A percentile compares a stretch with the other conserved stretches of the same genome.
These are phyloP conservation scores for Callyntrura sp. DNA, from an alignment of 2,888 invertebrate species.

Conservation along the genomic window DNA sequence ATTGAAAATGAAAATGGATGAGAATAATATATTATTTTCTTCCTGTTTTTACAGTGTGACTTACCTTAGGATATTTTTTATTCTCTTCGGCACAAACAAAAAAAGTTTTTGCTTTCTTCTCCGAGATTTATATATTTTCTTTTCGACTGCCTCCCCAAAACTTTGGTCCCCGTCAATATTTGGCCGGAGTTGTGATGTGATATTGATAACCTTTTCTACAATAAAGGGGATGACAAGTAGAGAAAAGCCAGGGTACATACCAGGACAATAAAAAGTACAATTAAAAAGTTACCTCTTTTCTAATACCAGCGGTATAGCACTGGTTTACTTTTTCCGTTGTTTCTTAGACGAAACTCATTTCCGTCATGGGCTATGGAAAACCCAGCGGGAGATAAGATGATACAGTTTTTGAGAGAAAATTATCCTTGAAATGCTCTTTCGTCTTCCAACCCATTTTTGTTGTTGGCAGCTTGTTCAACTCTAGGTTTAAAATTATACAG, in stretches of 20 bases:
- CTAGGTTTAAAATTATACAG: no score
- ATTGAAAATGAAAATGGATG: no score
- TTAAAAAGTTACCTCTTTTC: constrained; percentile 28
- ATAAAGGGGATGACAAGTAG: not conserved
- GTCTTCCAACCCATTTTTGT: not conserved
- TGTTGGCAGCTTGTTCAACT: no score
- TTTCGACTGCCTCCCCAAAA: not conserved
- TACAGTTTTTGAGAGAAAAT: not conserved
- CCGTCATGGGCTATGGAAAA: constrained; percentile 61
- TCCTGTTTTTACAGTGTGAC: no score
- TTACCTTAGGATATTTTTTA: not conserved
- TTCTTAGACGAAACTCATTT: constrained; percentile 34
- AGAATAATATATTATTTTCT: no score
- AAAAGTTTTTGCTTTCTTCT: constrained; percentile 1
- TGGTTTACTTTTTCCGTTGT: not conserved
- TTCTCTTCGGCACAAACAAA: constrained; percentile 22
- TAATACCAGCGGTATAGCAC: not conserved
- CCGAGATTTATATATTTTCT: not conserved
- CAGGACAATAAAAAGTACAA: constrained; percentile 45
- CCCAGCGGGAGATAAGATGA: constrained; percentile 40
- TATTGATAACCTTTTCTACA: constrained; percentile 4
- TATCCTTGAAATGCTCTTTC: not conserved
- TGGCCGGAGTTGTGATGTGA: not conserved
- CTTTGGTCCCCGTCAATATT: constrained; percentile 32
- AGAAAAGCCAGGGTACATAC: not conserved